Evolutionary conservation across 2,797 vertebrate species (phyloP).

Genomic region (Heliangelus exortis): DNA sequence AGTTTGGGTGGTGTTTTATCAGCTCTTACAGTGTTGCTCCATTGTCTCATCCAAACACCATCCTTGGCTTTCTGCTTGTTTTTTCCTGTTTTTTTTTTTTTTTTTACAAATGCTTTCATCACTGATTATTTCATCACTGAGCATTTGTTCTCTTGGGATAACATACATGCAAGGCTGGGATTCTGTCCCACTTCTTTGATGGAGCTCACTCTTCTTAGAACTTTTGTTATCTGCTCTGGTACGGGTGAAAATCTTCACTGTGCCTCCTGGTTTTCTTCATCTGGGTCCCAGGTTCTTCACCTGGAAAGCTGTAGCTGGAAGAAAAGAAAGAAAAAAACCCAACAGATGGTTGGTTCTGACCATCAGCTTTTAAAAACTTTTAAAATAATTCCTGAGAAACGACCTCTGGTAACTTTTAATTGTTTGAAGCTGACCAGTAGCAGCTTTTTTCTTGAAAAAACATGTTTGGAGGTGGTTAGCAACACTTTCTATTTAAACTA

Average conservation of each 20-base stretch:
- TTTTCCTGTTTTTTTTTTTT: conserved; percentile 29
- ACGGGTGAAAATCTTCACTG: background rate
- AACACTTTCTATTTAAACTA: background rate
- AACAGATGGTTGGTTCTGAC: background rate
- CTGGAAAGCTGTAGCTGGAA: background rate
- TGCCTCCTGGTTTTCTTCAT: background rate
- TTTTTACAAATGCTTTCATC: background rate
- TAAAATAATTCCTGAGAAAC: background rate
- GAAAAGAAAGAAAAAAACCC: background rate
- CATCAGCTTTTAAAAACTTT: background rate
- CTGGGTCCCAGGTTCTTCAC: background rate
- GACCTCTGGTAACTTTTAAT: background rate
- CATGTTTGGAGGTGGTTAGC: background rate
- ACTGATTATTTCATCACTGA: background rate
- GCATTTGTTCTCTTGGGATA: background rate
- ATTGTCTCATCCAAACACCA: background rate
- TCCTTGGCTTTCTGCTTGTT: conserved; percentile 48
- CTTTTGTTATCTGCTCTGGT: background rate
- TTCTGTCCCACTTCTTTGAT: background rate
- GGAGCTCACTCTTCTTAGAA: background rate
- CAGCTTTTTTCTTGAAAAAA: background rate
- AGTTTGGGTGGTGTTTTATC: background rate
- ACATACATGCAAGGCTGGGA: background rate
- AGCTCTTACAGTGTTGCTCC: background rate
- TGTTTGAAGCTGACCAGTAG: background rate